These are phyloP conservation scores for Xyrauchen texanus DNA, from an alignment of 2,113 vertebrate species.

Conservation along the genomic window DNA sequence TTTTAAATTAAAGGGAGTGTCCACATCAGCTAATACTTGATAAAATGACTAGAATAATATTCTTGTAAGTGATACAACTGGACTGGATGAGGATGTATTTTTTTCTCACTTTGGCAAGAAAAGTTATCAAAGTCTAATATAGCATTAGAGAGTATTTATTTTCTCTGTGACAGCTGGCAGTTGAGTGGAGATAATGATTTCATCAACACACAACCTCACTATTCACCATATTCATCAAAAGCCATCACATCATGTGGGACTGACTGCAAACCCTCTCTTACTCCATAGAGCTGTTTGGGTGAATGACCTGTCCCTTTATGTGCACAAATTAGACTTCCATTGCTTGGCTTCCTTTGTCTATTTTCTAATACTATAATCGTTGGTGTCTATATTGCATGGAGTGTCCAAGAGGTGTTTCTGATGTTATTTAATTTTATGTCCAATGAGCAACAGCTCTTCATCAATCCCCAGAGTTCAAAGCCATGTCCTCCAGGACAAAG, in stretches of 20 bases:
- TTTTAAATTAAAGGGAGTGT: too few relatives aligned
- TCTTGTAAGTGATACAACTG: background rate
- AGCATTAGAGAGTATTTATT: background rate
- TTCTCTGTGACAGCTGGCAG: background rate
- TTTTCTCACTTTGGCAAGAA: background rate
- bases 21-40: too few relatives aligned
- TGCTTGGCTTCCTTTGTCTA: background rate
- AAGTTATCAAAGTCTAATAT: background rate
- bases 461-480: conserved; percentile 33
- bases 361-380: background rate
- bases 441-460: conserved; percentile 25
- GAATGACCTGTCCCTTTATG: background rate
- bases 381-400: background rate
- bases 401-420: background rate
- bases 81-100: background rate
- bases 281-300: background rate
- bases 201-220: background rate
- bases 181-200: conserved; percentile 10
- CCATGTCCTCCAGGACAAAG: conserved; percentile 19
- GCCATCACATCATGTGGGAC: background rate
- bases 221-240: background rate
- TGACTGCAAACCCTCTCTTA: background rate
- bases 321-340: background rate
- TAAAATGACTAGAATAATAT: background rate
- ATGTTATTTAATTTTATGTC: conserved; percentile 3